Percentiles rank a stretch among this genome's conserved stretches.
These are phyloP conservation scores for Enteromius trimaculatus DNA, from an alignment of 2,797 vertebrate species.

Conservation along the genomic window DNA sequence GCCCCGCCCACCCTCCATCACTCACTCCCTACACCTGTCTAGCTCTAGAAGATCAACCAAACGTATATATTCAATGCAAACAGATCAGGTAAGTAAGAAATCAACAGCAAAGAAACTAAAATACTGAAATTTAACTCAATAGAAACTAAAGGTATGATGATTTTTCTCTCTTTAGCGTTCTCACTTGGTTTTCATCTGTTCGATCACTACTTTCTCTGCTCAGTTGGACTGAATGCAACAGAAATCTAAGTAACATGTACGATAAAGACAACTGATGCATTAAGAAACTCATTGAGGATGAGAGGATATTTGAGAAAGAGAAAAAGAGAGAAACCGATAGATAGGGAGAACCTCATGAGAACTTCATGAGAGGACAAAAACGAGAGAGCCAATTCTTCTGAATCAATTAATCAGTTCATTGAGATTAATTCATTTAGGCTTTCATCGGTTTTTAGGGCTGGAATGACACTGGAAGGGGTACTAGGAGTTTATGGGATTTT, in stretches of 20 bases:
- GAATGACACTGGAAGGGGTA: slow-evolving; percentile 73
- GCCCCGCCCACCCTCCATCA: slow-evolving; percentile 66
- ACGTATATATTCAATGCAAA: slow-evolving; percentile 78
- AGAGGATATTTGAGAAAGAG: slow-evolving; percentile 74
- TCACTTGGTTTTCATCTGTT: slow-evolving; percentile 63
- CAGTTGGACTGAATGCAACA: slow-evolving; percentile 81
- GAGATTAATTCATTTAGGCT: slow-evolving; percentile 75
- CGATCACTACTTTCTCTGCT: slow-evolving; percentile 72
- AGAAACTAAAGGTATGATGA: slow-evolving; percentile 80
- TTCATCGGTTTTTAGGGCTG: slow-evolving; percentile 75
- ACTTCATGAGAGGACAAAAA: slow-evolving; percentile 72
- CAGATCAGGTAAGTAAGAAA: slow-evolving; percentile 79
- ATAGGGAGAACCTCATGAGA: slow-evolving; percentile 77
- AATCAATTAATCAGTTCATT: slow-evolving; percentile 16
- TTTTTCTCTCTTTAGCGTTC: slow-evolving; percentile 60
- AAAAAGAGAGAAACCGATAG: slow-evolving; percentile 74
- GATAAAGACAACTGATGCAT: slow-evolving; percentile 84
- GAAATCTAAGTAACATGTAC: slow-evolving; percentile 85
- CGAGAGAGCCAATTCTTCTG: slow-evolving; percentile 72
- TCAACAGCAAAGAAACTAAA: slow-evolving; percentile 79
- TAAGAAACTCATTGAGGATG: slow-evolving; percentile 85
- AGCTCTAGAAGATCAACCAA: slow-evolving; percentile 66
- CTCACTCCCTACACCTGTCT: slow-evolving; percentile 56
- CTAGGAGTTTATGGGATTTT: slow-evolving; percentile 52
- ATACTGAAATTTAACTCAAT: slow-evolving; percentile 81